Base-by-base conservation (phyloP, 2,888 invertebrate genomes). In the Napeogenes inachia region DNA sequence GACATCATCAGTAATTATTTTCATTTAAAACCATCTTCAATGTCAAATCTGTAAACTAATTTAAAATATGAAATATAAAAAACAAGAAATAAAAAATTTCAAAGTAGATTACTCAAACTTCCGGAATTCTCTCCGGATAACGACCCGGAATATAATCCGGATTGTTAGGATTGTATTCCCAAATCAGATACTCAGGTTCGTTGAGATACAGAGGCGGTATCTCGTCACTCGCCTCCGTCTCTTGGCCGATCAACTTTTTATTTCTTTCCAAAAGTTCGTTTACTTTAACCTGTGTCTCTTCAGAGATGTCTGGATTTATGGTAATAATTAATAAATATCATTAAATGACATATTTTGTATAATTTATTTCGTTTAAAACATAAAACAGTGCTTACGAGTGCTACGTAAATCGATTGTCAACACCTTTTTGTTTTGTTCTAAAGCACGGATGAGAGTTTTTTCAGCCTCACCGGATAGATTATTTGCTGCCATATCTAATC, bases 401-500 rank as follows among this genome's bases (percentile, higher is more conserved):
- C 82, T 79, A 30, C 90, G 81, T 62, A 89, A 75, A 71, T 91
- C 90, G n/a, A 90, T 67, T 64, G 65, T 76, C 32, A 84, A 75
- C 47, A 91, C 71, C 46, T 79, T 86, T 68, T 70, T 84, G 70
- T 91, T 90, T 65, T 71, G 80, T 67, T 85, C 82, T 13, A 89
- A 71, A 42, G 88, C 84, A 45, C 76, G 73, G 53, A 91, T 78
- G n/a, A 91, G 81, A n/a, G 83, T 85, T 63, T 68, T 68, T 63
- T 92, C 92, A 2, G 92, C 91, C 56, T 85, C 91, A 54, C 92
- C 92, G 4, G 92, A 92, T 67, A 93, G 84, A 80, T 92, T 87
- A 75, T 93, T 93, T 62, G 91, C 91, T 60, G 92, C 92, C 70
- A 93, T 86, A 75, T 93, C 92, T 54, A 93, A 77, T 69, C 85